Conservation (phyloP, 2,888 invertebrate genomes). For the Endomychus coccineus region DNA sequence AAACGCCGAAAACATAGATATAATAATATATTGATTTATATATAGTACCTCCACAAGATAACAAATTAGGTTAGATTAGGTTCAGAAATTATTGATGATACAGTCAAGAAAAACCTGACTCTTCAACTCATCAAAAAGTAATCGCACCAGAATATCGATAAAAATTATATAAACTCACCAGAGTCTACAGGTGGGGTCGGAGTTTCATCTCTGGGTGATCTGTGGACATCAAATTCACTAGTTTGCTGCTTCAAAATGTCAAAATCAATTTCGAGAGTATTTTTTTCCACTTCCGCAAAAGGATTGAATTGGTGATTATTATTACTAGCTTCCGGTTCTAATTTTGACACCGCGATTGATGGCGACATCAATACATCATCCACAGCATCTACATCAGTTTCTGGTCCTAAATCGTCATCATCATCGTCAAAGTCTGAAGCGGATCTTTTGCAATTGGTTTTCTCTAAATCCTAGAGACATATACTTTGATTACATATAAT, state of each 20-base stretch:
- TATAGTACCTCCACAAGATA: too few species aligned
- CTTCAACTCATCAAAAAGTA: too few species aligned
- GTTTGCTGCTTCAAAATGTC: slow-evolving; percentile 28
- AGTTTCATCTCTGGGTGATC: slow-evolving; percentile 44
- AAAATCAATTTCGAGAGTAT: slow-evolving; percentile 30
- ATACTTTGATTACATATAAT: too few species aligned
- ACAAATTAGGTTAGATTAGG: too few species aligned
- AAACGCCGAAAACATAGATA: too few species aligned
- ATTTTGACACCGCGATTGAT: slow-evolving; percentile 34
- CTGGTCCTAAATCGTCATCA: slow-evolving; percentile 61
- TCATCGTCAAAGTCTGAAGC: slow-evolving; percentile 40
- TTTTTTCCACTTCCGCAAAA: slow-evolving; percentile 32
- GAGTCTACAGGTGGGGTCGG: slow-evolving; percentile 54
- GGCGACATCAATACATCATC: slow-evolving; percentile 45
- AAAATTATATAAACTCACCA: too few species aligned
- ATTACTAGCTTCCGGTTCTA: slow-evolving; percentile 35
- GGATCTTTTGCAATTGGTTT: slow-evolving; percentile 29
- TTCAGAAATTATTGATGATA: too few species aligned
- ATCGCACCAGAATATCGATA: too few species aligned
- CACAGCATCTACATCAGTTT: slow-evolving; percentile 66
- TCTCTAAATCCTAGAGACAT: slow-evolving; percentile 26
- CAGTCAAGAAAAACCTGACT: too few species aligned
- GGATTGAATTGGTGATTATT: slow-evolving; percentile 35
- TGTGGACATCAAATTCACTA: slow-evolving; percentile 29
- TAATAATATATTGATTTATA: too few species aligned